These are phyloP conservation scores for Manis javanica DNA, from an alignment of 2,797 vertebrate genomes.

Conservation along the genomic window DNA sequence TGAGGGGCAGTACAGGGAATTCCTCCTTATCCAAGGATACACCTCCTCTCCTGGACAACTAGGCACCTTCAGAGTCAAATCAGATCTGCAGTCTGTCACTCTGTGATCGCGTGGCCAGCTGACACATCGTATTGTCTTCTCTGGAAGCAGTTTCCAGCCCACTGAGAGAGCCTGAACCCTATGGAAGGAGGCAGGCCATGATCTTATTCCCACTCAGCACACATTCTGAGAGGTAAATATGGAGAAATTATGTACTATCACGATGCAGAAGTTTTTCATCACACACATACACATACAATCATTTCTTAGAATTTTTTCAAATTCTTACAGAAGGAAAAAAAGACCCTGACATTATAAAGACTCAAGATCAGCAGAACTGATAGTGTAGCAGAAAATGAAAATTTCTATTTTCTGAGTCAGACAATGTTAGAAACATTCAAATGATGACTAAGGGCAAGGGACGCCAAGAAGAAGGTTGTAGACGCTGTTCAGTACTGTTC, in stretches of 20 bases:
- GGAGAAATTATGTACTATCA: background rate
- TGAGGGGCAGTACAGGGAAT: background rate
- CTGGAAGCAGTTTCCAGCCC: background rate
- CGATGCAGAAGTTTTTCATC: background rate
- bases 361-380: background rate
- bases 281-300: background rate
- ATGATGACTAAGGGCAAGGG: conserved; percentile 48
- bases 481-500: conserved; percentile 15
- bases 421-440: conserved; percentile 48
- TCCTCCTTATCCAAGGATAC: background rate
- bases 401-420: conserved; percentile 53
- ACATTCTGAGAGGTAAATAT: background rate
- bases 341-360: background rate
- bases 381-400: conserved; percentile 19
- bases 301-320: background rate
- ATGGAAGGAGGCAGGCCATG: background rate
- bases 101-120: background rate
- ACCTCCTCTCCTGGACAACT: background rate
- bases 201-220: background rate
- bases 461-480: conserved; percentile 38
- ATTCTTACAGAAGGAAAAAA: background rate
- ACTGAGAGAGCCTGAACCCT: background rate
- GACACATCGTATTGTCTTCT: background rate
- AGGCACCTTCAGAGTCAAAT: background rate
- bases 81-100: background rate